Conservation (phyloP, 2,888 invertebrate genomes). For the Caenorhabditis sp. region DNA sequence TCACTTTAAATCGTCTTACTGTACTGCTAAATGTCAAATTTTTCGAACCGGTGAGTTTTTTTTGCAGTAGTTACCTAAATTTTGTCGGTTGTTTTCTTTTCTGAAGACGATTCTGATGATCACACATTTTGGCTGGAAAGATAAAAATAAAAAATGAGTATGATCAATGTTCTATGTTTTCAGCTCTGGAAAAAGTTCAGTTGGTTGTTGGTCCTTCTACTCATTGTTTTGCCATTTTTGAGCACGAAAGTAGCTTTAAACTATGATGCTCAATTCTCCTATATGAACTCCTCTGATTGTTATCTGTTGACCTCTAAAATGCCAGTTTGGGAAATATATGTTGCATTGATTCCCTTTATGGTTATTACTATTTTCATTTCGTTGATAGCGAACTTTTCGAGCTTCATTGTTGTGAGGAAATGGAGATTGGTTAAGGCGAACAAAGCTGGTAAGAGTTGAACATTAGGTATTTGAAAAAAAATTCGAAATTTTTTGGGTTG, state of each 20-base stretch:
- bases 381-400: conserved; percentile 21
- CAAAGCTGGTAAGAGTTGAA: conserved; percentile 11
- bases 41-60: conserved; percentile 31
- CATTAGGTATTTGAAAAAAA: background rate
- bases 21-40: conserved; percentile 32
- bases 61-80: background rate
- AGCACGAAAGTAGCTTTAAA: conserved; percentile 20
- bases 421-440: conserved; percentile 17
- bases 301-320: conserved; percentile 7
- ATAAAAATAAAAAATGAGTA: too few species aligned
- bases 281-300: conserved; percentile 19
- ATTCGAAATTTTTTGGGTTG: background rate
- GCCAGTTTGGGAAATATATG: conserved; percentile 33
- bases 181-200: conserved; percentile 31
- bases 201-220: conserved; percentile 26
- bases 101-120: too few species aligned
- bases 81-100: too few species aligned
- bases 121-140: too few species aligned
- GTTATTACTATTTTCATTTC: conserved; percentile 18
- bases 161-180: too few species aligned
- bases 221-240: conserved; percentile 24
- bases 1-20: conserved; percentile 38
- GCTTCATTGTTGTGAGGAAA: conserved; percentile 15
- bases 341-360: conserved; percentile 30
- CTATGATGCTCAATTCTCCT: conserved; percentile 14